Evolutionary conservation across 2,797 vertebrate species (phyloP).

Genomic region (Borostomias antarcticus): DNA sequence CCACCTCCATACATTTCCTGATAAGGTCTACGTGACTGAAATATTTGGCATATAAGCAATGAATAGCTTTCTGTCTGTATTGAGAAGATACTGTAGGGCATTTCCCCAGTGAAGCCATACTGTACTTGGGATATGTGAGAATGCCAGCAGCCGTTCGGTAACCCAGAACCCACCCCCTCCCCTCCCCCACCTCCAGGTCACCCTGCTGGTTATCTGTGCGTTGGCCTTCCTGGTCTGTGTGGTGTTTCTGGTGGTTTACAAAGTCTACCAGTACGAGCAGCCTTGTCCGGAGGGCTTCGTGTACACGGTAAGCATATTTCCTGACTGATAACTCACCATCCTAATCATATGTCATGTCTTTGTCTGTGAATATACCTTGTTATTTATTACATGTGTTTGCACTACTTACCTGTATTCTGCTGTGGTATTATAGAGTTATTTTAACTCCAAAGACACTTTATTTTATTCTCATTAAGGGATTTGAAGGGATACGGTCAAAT

Average conservation of each 20-base stretch:
- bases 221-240: constrained; percentile 93
- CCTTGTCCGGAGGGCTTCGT: constrained; percentile 92
- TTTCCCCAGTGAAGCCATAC: no score
- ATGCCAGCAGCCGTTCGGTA: no score
- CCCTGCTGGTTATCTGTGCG: constrained; percentile 91
- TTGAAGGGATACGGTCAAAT: no score
- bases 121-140: neutral
- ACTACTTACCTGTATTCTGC: no score
- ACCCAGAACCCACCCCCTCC: neutral
- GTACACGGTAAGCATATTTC: constrained; percentile 84
- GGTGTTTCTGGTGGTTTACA: constrained; percentile 96
- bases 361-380: no score
- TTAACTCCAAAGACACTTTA: no score
- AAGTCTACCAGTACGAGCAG: constrained; percentile 96
- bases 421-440: no score
- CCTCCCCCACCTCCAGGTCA: no score
- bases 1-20: neutral
- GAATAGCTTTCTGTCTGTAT: no score
- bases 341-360: neutral
- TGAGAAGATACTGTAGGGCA: no score
- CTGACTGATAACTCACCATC: neutral
- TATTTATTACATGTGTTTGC: no score
- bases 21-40: neutral
- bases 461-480: no score
- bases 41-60: neutral